Base-by-base conservation (phyloP, 2,797 vertebrate species). In the Smutsia gigantea region DNA sequence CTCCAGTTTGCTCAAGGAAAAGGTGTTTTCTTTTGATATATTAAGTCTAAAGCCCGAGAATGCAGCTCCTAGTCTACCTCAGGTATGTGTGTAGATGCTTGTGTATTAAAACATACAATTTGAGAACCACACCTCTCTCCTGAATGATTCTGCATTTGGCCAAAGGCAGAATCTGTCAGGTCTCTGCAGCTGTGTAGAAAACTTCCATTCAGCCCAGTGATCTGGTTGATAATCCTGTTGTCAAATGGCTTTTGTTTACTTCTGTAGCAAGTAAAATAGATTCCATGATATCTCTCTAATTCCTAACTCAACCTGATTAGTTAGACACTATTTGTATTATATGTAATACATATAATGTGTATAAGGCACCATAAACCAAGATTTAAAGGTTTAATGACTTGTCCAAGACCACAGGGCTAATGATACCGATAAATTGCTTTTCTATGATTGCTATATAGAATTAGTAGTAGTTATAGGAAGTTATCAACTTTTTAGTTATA, bases 1-100 rank as follows among this genome's bases (percentile, higher is more conserved):
- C 66, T 92, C 77, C 59, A 42, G 34, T 71, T 90, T 95, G 51
- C 23, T 86, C 42, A 86, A 75, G 18, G 57, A 92, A 86, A 94
- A 59, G 71, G 17, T 93, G 13, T 81, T 78, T 97, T 87, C 55
- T 92, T 46, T 94, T 96, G 77, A 71, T 87, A 55, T 78, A 31
- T 66, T 71, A 90, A 90, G 29, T 29, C 71, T 79, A 66, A 92
- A 68, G 55, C 57, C 88, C 34, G 27, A 66, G 57, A 89, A 21
- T 55, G 10, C 7, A 89, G 29, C 5, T 75, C 51, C 79, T 51
- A 42, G 13, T 90, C 63, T 96, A 21, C 39, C 27, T 78, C 55
- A 23, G 18, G 10, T 57, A 21, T 79, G 13, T 91, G 31, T 86
- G 42, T 46, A 84, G 34, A 68, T 55, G 39, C n/a, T 53, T 72